Base-by-base conservation (phyloP, 2,113 vertebrate genomes). In the Mormyrus iriodes region DNA sequence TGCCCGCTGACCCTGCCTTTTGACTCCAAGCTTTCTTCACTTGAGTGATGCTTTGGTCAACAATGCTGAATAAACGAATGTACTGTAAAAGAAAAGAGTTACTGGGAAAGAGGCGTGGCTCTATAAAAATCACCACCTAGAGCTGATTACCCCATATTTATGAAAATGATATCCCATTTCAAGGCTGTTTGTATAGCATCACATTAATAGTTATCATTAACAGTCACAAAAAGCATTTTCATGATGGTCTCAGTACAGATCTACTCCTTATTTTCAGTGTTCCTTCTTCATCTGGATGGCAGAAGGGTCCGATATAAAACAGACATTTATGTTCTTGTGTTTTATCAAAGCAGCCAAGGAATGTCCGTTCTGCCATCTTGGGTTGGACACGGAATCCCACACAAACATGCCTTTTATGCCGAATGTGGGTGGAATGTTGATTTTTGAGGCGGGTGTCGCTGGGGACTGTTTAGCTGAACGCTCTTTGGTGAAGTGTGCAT, bases 381-480 rank as follows among this genome's bases (percentile, higher is more conserved):
- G 55, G n/a, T 24, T 48, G 27, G 48, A 35, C 49, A 27, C 10
- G 69, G 69, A 65, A 87, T 76, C 61, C 51, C 79, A 83, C 65
- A 91, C 88, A 91, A 90, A 49, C 44, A 27, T 61, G 51, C 83
- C 88, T 86, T 90, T 89, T 55, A 88, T 42, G 44, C 42, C 24
- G 31, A 86, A 39, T 44, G 48, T 82, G 79, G 51, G 46, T 12
- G 53, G 58, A n/a, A 49, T 86, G 85, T 76, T 88, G 86, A n/a
- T 55, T 73, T 51, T 85, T n/a, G 19, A 88, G 88, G 91, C 52
- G 91, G 88, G 87, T 89, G 83, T 88, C 44, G 46, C 51, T 52
- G 13, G 88, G 35, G 51, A 79, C 65, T 10, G 88, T 83, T 52
- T 42, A 88, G 65, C 69, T 42, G 69, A 17, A 88, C 3, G 9